Base-by-base conservation (phyloP, 2,888 invertebrate genomes). In the Drosophila paracracens region DNA sequence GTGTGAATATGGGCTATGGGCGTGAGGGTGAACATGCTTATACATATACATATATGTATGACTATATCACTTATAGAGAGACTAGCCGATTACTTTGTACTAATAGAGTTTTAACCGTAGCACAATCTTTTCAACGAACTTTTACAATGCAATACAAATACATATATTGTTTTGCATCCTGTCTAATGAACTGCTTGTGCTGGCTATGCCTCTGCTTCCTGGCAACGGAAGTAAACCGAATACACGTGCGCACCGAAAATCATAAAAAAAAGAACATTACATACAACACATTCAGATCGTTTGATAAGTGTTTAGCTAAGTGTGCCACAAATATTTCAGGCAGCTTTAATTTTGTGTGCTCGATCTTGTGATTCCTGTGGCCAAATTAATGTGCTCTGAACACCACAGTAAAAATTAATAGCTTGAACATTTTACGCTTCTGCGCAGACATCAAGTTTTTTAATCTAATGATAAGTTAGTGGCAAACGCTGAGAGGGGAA, bases 391-490 rank as follows among this genome's bases (percentile, higher is more conserved):
- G 70, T 33, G 38, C 10, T 40, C 16, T 56, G 25, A 25, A 33
- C n/a, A 56, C 27, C 4, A 38, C 51, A 61, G 74, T 33, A 70
- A 77, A 60, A 51, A 61, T 70, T 64, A 71, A 83, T 75, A 61
- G 57, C 58, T 66, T 64, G 60, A 40, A 69, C 78, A 71, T 68
- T 73, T 66, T 27, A 21, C 43, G 60, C 59, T 65, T 36, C 31
- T 52, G 33, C 51, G 11, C 10, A 25, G 69, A 50, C 58, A 59
- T 31, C 70, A 76, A 89, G 83, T 74, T 85, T 88, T 76, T 77
- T 76, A 82, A 85, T 82, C 81, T 76, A 89, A 88, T 88, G 64
- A 74, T 67, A 75, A 78, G 70, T 75, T 83, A 82, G 83, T 81
- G 77, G 81, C 81, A 70, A 74, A 56, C 46, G 29, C 18, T 33